Conservation (phyloP, 2,888 invertebrate genomes). For the Machimus atricapillus region DNA sequence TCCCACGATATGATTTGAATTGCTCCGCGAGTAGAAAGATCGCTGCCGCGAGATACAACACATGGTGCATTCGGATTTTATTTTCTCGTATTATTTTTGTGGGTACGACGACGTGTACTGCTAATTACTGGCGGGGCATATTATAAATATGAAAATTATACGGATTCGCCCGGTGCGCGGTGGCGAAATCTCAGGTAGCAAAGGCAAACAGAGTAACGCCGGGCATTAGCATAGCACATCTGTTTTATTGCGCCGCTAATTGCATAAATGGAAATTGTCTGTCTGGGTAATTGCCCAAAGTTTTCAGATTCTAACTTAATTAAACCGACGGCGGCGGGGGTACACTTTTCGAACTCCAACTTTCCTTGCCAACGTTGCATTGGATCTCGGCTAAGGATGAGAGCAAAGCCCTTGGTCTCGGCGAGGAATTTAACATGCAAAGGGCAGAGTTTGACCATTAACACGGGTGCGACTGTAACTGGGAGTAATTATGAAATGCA, state of each 20-base stretch:
- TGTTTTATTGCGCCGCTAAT: slow-evolving; percentile 5
- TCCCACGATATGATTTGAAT: slow-evolving; percentile 47
- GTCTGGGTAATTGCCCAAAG: slow-evolving; percentile 2
- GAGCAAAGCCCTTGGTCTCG: background rate
- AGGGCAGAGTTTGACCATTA: background rate
- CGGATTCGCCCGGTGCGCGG: background rate
- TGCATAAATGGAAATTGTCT: slow-evolving; percentile 16
- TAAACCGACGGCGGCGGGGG: background rate
- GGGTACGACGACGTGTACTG: slow-evolving; percentile 6
- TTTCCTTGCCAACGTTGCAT: background rate
- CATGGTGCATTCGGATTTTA: slow-evolving; percentile 22
- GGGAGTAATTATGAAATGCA: background rate
- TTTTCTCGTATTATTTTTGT: background rate
- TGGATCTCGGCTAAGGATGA: background rate
- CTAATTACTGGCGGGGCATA: slow-evolving; percentile 6
- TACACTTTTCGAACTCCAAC: background rate
- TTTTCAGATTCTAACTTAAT: slow-evolving; percentile 21
- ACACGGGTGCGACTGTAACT: background rate
- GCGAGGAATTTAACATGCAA: background rate
- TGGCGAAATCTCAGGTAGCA: background rate
- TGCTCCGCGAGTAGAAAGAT: slow-evolving; percentile 43
- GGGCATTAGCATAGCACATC: background rate
- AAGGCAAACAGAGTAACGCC: background rate
- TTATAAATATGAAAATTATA: slow-evolving; percentile 34
- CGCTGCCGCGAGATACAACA: slow-evolving; percentile 11